Percentiles rank a stretch among this genome's conserved stretches.
Evolutionary conservation across 2,888 invertebrate species (phyloP).

Genomic region (Choreutis nemorana): DNA sequence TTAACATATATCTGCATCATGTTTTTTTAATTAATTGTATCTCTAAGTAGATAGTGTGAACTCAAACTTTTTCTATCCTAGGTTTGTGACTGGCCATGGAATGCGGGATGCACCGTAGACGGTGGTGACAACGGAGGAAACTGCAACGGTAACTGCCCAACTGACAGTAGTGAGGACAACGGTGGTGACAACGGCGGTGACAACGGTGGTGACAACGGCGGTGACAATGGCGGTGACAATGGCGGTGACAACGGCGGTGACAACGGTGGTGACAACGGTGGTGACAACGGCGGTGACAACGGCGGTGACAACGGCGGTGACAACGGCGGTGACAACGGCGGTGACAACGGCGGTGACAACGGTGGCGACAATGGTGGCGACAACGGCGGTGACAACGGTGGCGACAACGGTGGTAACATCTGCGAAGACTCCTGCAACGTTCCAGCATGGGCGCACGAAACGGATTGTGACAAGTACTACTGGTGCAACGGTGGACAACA

Average conservation of each 20-base stretch:
- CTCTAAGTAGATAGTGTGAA: no score
- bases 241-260: not conserved
- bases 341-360: not conserved
- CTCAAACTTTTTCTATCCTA: slow-evolving; percentile 4
- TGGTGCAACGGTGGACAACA: slow-evolving; percentile 26
- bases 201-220: slow-evolving; percentile 1
- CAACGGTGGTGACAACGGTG: slow-evolving; percentile 1
- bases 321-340: slow-evolving; percentile 3
- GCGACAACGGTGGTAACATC: slow-evolving; percentile 11
- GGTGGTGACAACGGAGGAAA: slow-evolving; percentile 7
- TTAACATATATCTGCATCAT: no score
- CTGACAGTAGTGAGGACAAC: slow-evolving; percentile 4
- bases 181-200: slow-evolving; percentile 6
- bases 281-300: slow-evolving; percentile 1
- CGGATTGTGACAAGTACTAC: slow-evolving; percentile 47
- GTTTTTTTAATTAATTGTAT: no score
- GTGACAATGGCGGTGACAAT: slow-evolving; percentile 4
- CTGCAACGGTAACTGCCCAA: slow-evolving; percentile 5
- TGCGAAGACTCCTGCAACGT: slow-evolving; percentile 33
- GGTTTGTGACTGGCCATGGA: slow-evolving; percentile 15
- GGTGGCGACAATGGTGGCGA: slow-evolving; percentile 1
- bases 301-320: slow-evolving; percentile 3
- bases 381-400: slow-evolving; percentile 3
- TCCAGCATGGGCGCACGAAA: slow-evolving; percentile 37
- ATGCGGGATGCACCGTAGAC: slow-evolving; percentile 11